These are phyloP conservation scores for Malachius bipustulatus DNA, from an alignment of 2,888 invertebrate genomes.

Conservation along the genomic window DNA sequence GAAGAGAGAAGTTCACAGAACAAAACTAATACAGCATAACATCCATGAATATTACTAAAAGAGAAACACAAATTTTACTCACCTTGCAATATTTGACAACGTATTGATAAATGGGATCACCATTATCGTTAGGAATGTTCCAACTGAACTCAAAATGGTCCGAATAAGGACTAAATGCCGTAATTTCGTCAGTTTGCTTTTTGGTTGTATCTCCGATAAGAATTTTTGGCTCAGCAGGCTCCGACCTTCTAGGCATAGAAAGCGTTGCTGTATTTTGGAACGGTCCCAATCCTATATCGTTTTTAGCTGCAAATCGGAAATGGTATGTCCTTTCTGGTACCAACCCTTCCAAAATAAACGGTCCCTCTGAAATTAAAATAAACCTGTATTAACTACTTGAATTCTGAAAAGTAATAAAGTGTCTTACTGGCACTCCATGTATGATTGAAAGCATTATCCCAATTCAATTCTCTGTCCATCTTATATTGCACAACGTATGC, in stretches of 20 bases:
- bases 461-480: slow-evolving; percentile 51
- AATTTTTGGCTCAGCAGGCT: slow-evolving; percentile 62
- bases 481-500: slow-evolving; percentile 68
- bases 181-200: slow-evolving; percentile 38
- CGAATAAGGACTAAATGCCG: slow-evolving; percentile 52
- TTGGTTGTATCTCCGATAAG: slow-evolving; percentile 36
- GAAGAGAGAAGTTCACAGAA: too few species aligned
- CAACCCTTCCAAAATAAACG: slow-evolving; percentile 70
- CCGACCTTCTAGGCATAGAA: slow-evolving; percentile 64
- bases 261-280: slow-evolving; percentile 43
- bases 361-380: slow-evolving; percentile 42
- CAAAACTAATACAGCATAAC: too few species aligned
- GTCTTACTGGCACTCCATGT: slow-evolving; percentile 61
- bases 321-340: slow-evolving; percentile 65
- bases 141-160: slow-evolving; percentile 74
- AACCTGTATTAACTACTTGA: not conserved
- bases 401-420: slow-evolving; percentile 10
- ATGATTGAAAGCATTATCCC: slow-evolving; percentile 57
- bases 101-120: slow-evolving; percentile 76
- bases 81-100: slow-evolving; percentile 71
- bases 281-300: slow-evolving; percentile 68
- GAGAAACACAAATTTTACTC: too few species aligned
- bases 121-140: slow-evolving; percentile 80
- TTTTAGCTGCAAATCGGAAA: slow-evolving; percentile 75
- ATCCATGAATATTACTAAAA: too few species aligned